Evolutionary conservation across 2,113 vertebrate genomes (phyloP).

Genomic region (Misgurnus mizolepis): DNA sequence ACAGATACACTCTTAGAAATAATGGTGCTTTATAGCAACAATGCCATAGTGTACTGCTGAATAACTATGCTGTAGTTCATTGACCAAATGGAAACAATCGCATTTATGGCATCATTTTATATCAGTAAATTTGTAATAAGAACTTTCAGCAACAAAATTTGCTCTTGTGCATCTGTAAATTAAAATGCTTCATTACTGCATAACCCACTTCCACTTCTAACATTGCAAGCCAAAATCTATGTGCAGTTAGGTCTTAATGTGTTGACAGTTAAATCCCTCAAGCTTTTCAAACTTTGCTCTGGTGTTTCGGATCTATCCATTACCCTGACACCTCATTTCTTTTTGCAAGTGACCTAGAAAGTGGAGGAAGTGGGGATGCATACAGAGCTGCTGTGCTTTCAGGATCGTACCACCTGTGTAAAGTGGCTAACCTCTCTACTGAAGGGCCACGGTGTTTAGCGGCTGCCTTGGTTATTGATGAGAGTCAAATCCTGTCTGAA

Average conservation of each 20-base stretch:
- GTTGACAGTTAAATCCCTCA: slow-evolving; percentile 57
- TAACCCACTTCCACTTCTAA: slow-evolving; percentile 56
- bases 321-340: slow-evolving; percentile 65
- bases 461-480: slow-evolving; percentile 43
- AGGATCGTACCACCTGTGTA: slow-evolving; percentile 23
- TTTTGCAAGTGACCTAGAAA: slow-evolving; percentile 67
- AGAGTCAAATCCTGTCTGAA: slow-evolving; percentile 40
- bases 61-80: too few relatives aligned
- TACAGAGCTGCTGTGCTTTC: slow-evolving; percentile 31
- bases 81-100: not conserved
- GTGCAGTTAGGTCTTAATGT: slow-evolving; percentile 59
- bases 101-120: not conserved
- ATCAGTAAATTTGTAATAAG: not conserved
- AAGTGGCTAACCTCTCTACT: slow-evolving; percentile 22
- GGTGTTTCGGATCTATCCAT: slow-evolving; percentile 71
- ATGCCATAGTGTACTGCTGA: too few relatives aligned
- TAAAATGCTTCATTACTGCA: slow-evolving; percentile 56
- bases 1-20: too few relatives aligned
- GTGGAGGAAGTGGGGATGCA: slow-evolving; percentile 41
- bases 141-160: not conserved
- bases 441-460: slow-evolving; percentile 24
- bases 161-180: slow-evolving; percentile 4
- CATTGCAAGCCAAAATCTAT: slow-evolving; percentile 61
- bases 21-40: too few relatives aligned
- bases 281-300: slow-evolving; percentile 65